Percentiles rank a stretch among this genome's conserved stretches.
Evolutionary conservation across 2,888 invertebrate species (phyloP).

Genomic region (Gymnocheta viridis): DNA sequence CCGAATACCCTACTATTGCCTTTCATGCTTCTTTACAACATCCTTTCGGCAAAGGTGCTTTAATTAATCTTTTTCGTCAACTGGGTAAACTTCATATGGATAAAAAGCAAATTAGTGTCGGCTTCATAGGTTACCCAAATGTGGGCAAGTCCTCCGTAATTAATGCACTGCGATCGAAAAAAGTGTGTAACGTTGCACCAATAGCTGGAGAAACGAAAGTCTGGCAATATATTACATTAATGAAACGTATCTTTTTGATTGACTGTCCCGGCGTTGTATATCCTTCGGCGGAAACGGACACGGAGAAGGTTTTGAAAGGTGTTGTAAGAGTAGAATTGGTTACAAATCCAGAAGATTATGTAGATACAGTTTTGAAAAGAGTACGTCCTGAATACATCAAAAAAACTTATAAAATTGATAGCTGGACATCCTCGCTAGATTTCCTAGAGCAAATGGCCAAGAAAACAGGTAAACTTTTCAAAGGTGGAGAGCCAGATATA

Average conservation of each 20-base stretch:
- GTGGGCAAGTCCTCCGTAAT: conserved; percentile 99
- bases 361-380: conserved; percentile 91
- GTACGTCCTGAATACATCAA: conserved; percentile 94
- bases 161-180: conserved; percentile 96
- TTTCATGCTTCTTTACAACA: conserved; percentile 99
- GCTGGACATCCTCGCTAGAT: conserved; percentile 91
- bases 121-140: conserved; percentile 99
- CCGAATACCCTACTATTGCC: conserved; percentile 98
- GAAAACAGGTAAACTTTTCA: conserved; percentile 93
- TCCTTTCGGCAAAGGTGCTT: conserved; percentile 98
- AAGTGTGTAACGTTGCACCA: conserved; percentile 99
- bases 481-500: conserved; percentile 98
- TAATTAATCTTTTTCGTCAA: conserved; percentile 97
- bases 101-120: conserved; percentile 99
- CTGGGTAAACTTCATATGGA: conserved; percentile 97
- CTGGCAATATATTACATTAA: conserved; percentile 99
- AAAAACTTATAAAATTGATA: conserved; percentile 93
- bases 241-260: conserved; percentile 97
- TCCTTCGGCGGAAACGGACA: conserved; percentile 97
- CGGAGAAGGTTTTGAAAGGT: conserved; percentile 97
- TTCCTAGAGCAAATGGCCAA: conserved; percentile 96
- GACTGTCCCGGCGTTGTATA: conserved; percentile 99
- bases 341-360: conserved; percentile 97
- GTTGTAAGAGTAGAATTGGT: conserved; percentile 98
- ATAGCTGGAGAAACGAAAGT: conserved; percentile 99